Conservation (phyloP, 2,113 vertebrate species). For the Sorex araneus region DNA sequence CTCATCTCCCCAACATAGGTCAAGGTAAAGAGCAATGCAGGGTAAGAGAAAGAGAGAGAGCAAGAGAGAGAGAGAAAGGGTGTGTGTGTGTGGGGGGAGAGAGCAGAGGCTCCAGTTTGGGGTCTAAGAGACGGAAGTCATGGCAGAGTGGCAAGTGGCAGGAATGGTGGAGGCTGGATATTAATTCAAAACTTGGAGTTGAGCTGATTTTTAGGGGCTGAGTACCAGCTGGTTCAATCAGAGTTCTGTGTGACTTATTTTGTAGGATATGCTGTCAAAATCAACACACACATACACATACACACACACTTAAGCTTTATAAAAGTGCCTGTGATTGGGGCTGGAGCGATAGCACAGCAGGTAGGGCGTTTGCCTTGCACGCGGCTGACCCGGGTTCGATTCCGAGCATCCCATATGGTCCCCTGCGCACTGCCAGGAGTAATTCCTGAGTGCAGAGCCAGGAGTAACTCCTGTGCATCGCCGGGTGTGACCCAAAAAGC, state of each 20-base stretch:
- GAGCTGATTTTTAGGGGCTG: not conserved
- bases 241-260: not conserved
- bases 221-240: not conserved
- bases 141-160: not conserved
- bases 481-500: too few species aligned
- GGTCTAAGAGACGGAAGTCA: not conserved
- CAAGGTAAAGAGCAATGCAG: not conserved
- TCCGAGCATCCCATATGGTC: too few species aligned
- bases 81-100: too few species aligned
- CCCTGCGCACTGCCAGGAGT: too few species aligned
- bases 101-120: not conserved
- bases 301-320: not conserved
- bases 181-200: not conserved
- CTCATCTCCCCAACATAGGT: not conserved
- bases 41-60: not conserved
- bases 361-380: too few species aligned
- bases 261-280: not conserved
- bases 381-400: too few species aligned
- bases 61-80: not conserved
- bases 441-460: too few species aligned
- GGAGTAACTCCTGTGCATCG: too few species aligned
- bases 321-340: not conserved
- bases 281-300: not conserved
- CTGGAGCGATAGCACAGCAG: too few species aligned
- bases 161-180: fast-evolving